A percentile compares a stretch with the other conserved stretches of the same genome.
These are phyloP conservation scores for Nomada lathburiana DNA, from an alignment of 2,888 invertebrate species.

Conservation along the genomic window DNA sequence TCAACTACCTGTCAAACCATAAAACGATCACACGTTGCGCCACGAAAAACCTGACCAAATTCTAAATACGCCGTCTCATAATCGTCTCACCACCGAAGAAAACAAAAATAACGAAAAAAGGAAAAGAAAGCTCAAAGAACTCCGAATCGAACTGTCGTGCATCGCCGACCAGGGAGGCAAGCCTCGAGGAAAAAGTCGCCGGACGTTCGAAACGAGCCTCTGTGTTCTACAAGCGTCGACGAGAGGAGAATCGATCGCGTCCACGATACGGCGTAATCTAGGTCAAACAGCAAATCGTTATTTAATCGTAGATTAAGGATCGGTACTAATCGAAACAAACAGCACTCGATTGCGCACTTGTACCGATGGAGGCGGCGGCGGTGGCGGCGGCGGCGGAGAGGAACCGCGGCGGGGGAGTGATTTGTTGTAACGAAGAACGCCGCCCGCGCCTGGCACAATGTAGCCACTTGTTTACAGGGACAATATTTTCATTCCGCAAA, in stretches of 20 bases:
- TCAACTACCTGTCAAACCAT: too few relatives aligned
- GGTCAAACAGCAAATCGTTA: conserved; percentile 74
- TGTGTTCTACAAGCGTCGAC: neutral
- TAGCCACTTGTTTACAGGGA: conserved; percentile 82
- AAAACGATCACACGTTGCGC: too few relatives aligned
- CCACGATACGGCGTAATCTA: conserved; percentile 71
- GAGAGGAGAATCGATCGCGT: conserved; percentile 51
- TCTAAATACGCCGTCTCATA: too few relatives aligned
- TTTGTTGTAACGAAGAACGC: conserved; percentile 75
- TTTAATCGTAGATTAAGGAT: conserved; percentile 75
- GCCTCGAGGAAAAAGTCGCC: too few relatives aligned
- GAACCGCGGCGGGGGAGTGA: conserved; percentile 60
- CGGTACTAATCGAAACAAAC: conserved; percentile 71
- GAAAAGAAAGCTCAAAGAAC: too few relatives aligned
- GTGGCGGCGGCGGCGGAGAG: conserved; percentile 7
- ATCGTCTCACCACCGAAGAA: too few relatives aligned
- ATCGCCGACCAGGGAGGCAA: too few relatives aligned
- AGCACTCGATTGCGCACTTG: conserved; percentile 70
- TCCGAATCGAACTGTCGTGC: too few relatives aligned
- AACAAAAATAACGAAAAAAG: too few relatives aligned
- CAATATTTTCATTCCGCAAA: conserved; percentile 84
- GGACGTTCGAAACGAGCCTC: too few relatives aligned
- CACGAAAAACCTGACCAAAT: too few relatives aligned
- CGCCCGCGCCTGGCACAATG: conserved; percentile 68
- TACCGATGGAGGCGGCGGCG: conserved; percentile 14